Percentiles rank a stretch among this genome's conserved stretches.
Evolutionary conservation across 2,113 vertebrate species (phyloP).

Genomic region (Cyphomyrus plagiostoma): DNA sequence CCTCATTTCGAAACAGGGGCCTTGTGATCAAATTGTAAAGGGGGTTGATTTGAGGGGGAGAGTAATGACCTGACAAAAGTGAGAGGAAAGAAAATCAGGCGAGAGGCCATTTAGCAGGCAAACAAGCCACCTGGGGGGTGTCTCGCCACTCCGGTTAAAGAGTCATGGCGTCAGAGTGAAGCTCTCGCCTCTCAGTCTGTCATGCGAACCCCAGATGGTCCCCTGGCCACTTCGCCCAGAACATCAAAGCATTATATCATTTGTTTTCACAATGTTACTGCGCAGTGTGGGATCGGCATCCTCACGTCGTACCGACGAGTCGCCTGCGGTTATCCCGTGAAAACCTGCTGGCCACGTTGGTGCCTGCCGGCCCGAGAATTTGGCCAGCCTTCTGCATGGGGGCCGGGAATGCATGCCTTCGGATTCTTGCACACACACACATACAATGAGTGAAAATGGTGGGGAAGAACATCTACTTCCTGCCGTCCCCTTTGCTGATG

Average conservation of each 20-base stretch:
- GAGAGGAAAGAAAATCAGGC: not conserved
- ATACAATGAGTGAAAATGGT: not conserved
- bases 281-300: not conserved
- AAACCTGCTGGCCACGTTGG: not conserved
- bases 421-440: not conserved
- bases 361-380: not conserved
- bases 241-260: constrained; percentile 20
- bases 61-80: not conserved
- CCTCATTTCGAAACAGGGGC: not conserved
- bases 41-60: not conserved
- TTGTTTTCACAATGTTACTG: constrained; percentile 31
- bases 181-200: not conserved
- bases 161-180: not conserved
- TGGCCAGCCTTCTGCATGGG: not conserved
- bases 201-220: not conserved
- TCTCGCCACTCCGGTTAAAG: not conserved
- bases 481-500: not conserved
- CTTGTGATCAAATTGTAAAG: not conserved
- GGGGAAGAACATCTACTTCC: not conserved
- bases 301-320: not conserved
- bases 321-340: not conserved
- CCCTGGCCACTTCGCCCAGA: not conserved
- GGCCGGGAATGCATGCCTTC: not conserved
- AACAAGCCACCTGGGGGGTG: not conserved
- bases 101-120: not conserved